Conservation (phyloP, 2,888 invertebrate genomes). For the Polydrusus pterygomalis region DNA sequence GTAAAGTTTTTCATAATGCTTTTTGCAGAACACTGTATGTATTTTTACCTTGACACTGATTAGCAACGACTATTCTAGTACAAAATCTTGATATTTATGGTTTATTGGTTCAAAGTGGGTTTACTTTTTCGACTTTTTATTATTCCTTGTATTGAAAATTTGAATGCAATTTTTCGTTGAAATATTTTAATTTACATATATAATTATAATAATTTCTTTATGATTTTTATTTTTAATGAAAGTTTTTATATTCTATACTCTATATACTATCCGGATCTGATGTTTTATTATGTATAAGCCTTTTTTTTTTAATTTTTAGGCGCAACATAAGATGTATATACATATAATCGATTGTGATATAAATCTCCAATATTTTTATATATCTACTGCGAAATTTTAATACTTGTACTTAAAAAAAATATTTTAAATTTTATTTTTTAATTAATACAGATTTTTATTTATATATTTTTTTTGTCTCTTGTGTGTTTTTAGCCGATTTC, state of each 20-base stretch:
- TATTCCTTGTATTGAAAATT: too few relatives aligned
- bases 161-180: too few relatives aligned
- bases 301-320: too few relatives aligned
- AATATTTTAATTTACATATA: too few relatives aligned
- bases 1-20: too few relatives aligned
- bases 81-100: slow-evolving; percentile 13
- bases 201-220: too few relatives aligned
- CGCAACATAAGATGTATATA: slow-evolving; percentile 7
- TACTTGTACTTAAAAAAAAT: slow-evolving; percentile 4
- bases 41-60: neutral
- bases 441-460: slow-evolving; percentile 27
- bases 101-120: neutral
- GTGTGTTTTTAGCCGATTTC: slow-evolving; percentile 3
- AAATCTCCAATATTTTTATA: slow-evolving; percentile 22
- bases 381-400: slow-evolving; percentile 9
- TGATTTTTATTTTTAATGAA: too few relatives aligned
- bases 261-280: slow-evolving; percentile 1
- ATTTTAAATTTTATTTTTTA: slow-evolving; percentile 25
- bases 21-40: too few relatives aligned
- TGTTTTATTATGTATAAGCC: neutral
- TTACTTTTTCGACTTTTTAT: too few relatives aligned
- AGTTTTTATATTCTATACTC: too few relatives aligned
- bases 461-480: neutral
- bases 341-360: slow-evolving; percentile 16
- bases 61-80: slow-evolving; percentile 2